These are phyloP conservation scores for Eilema depressum DNA, from an alignment of 2,888 invertebrate species.

Conservation along the genomic window DNA sequence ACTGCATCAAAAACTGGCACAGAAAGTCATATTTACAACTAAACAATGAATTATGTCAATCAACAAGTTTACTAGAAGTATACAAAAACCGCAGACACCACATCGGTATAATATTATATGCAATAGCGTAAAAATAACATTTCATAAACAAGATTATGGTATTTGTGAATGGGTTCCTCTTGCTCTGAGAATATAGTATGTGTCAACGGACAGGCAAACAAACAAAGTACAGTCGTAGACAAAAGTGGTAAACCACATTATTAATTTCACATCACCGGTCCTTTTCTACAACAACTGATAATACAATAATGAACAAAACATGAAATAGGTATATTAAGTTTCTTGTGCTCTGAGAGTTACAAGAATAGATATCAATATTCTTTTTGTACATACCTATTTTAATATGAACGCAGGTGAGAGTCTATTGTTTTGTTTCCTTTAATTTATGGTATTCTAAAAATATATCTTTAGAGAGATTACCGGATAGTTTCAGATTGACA, in stretches of 20 bases:
- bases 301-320: too few relatives aligned
- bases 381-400: too few relatives aligned
- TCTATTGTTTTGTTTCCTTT: too few relatives aligned
- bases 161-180: constrained; percentile 14
- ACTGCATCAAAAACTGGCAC: not conserved
- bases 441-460: not conserved
- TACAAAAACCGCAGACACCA: constrained; percentile 13
- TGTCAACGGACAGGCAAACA: constrained; percentile 10
- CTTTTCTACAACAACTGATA: not conserved
- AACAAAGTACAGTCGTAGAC: not conserved
- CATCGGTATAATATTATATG: constrained; percentile 3
- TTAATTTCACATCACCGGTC: not conserved
- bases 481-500: not conserved
- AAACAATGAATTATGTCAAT: constrained; percentile 16
- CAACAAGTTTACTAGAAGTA: not conserved
- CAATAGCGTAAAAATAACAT: constrained; percentile 4
- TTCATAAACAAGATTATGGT: constrained; percentile 7
- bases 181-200: constrained; percentile 4
- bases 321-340: too few relatives aligned
- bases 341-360: too few relatives aligned
- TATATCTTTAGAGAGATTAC: not conserved
- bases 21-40: constrained; percentile 13
- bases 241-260: not conserved
- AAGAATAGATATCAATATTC: too few relatives aligned
- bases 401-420: too few relatives aligned